Conservation (phyloP, 2,113 vertebrate species). For the Elachura formosa region DNA sequence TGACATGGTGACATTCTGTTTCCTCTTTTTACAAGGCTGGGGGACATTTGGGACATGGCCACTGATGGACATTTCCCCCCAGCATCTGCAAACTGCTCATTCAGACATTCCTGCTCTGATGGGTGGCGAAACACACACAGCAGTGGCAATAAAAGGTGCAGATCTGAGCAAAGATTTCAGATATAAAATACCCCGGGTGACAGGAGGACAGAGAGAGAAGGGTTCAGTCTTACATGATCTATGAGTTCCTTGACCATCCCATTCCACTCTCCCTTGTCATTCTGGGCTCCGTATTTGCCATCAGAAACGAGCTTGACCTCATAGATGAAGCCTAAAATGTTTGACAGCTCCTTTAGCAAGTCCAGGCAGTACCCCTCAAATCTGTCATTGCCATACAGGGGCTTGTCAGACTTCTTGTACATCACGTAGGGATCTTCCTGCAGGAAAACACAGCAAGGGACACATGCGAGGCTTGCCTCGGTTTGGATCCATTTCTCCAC, state of each 20-base stretch:
- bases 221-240: slow-evolving; percentile 85
- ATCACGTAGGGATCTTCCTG: slow-evolving; percentile 98
- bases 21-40: neutral
- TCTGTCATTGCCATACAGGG: slow-evolving; percentile 93
- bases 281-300: slow-evolving; percentile 97
- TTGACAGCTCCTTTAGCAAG: slow-evolving; percentile 93
- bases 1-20: no score
- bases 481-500: neutral
- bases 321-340: slow-evolving; percentile 93
- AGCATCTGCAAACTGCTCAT: neutral
- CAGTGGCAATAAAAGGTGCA: neutral
- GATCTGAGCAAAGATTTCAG: neutral
- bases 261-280: slow-evolving; percentile 98
- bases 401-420: slow-evolving; percentile 97
- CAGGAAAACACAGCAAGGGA: neutral
- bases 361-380: slow-evolving; percentile 98
- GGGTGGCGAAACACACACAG: neutral
- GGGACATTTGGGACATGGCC: neutral
- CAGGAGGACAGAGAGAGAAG: neutral
- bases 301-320: slow-evolving; percentile 94
- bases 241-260: slow-evolving; percentile 98
- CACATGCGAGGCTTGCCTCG: neutral
- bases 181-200: neutral
- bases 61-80: neutral
- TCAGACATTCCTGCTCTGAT: neutral